Base-by-base conservation (phyloP, 2,113 vertebrate genomes). In the Canis aureus region DNA sequence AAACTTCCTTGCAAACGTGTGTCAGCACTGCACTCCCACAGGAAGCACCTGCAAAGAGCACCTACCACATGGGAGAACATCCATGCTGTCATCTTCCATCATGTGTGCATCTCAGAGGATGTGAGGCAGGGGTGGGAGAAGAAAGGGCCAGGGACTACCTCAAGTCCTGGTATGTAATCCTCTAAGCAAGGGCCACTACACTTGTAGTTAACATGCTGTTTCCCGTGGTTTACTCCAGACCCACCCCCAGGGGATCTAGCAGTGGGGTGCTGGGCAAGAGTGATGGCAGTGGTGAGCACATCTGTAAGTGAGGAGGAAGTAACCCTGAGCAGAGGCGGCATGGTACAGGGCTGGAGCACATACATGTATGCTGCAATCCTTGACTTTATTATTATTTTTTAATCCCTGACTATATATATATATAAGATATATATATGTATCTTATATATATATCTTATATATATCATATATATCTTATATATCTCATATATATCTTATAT, bases 1-100 rank as follows among this genome's bases (percentile, higher is more conserved):
- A 43, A 94, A 12, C 16, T 27, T 71, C 43, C 11, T 32, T 13
- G 16, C 10, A 25, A n/a, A 59, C 38, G 3, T 3, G 1, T 49
- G 43, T 78, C 60, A 9, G 91, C 74, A 32, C 23, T 22, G 15
- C 10, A 53, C 6, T 73, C 62, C 22, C 27, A 19, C 13, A 4
- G 6, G 38, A 83, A 38, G 71, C 38, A 73, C 27, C 13, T 11
- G 32, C 38, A 49, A 11, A 87, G 43, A 51, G 73, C 25, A 15
- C 25, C 60, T 38, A 32, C 35, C 20, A 17, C 2, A 3, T 1
- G 16, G 35, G 3, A 27, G 55, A 51, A 1, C 2, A 0, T 11
- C 27, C 3, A 1, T 13, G 5, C 13, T 2, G n/a, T 27, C 62
- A 8, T 23, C 53, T 71, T 51, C 91, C 60, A n/a, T 1, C 32